A percentile compares a stretch with the other conserved stretches of the same genome.
These are phyloP conservation scores for Taeniopygia guttata DNA, from an alignment of 2,797 vertebrate genomes.

Conservation along the genomic window DNA sequence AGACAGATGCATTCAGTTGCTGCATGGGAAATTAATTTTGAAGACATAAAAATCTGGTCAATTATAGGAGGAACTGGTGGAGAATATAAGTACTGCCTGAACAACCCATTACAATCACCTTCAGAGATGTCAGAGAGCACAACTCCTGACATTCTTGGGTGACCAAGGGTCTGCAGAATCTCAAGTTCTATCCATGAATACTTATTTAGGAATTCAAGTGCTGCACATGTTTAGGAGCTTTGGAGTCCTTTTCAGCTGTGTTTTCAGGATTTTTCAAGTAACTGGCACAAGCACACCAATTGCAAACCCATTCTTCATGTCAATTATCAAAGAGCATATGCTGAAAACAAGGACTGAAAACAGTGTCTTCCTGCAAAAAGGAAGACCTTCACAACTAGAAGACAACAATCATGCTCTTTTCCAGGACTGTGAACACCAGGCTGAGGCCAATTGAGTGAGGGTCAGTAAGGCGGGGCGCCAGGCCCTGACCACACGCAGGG, in stretches of 20 bases:
- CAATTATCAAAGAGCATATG: neutral
- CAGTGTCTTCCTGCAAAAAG: neutral
- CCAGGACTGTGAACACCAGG: fast-evolving
- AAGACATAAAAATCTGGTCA: neutral
- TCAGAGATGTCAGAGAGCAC: neutral
- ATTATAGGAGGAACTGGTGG: neutral
- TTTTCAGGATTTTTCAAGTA: neutral
- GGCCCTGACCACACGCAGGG: neutral
- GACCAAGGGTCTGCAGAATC: neutral
- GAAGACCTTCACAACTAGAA: neutral
- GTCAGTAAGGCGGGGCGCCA: fast-evolving
- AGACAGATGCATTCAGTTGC: neutral
- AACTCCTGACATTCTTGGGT: neutral
- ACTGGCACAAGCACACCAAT: fast-evolving
- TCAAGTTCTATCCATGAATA: neutral
- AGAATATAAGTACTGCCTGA: neutral
- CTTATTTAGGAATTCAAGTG: neutral
- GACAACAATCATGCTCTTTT: neutral
- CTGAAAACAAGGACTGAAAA: neutral
- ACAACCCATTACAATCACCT: neutral
- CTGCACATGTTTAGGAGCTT: neutral
- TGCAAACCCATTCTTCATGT: neutral
- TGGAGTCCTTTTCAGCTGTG: neutral
- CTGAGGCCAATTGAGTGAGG: neutral
- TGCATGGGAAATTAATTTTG: no score